Conservation (phyloP, 2,888 invertebrate genomes). For the Dryococelus australis region DNA sequence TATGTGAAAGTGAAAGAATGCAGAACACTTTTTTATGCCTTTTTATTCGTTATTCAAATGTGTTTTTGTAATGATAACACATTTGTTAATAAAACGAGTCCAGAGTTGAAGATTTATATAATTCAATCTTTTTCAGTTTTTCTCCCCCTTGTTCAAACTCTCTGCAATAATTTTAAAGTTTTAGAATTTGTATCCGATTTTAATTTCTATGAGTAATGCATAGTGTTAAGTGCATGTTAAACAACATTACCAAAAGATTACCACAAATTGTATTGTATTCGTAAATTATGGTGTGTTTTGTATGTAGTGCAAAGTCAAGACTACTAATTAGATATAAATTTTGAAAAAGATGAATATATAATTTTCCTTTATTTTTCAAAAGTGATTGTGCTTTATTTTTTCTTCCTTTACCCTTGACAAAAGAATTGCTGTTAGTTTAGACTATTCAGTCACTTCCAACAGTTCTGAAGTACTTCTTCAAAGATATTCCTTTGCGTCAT, state of each 20-base stretch:
- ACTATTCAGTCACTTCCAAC: no score
- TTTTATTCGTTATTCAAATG: slow-evolving; percentile 31
- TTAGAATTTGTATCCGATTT: background rate
- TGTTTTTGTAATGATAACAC: slow-evolving; percentile 25
- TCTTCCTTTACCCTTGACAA: background rate
- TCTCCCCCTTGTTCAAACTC: background rate
- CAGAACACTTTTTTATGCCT: slow-evolving; percentile 2
- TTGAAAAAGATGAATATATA: slow-evolving; percentile 43
- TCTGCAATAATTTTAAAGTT: background rate
- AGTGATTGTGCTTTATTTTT: slow-evolving; percentile 23
- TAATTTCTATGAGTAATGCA: background rate
- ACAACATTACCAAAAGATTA: background rate
- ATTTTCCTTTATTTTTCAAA: slow-evolving; percentile 45
- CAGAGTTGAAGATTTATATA: slow-evolving; percentile 30
- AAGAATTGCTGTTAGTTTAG: no score
- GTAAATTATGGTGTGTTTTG: slow-evolving; percentile 24
- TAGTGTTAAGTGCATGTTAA: background rate
- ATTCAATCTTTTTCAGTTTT: slow-evolving; percentile 34
- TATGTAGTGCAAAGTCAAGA: slow-evolving; percentile 34
- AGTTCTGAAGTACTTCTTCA: no score
- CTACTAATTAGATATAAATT: slow-evolving; percentile 22
- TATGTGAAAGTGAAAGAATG: slow-evolving; percentile 31
- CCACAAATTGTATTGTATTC: background rate
- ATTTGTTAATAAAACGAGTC: slow-evolving; percentile 29
- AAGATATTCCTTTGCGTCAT: no score